These are phyloP conservation scores for Cartodere bifasciata DNA, from an alignment of 2,888 invertebrate species.

Conservation along the genomic window DNA sequence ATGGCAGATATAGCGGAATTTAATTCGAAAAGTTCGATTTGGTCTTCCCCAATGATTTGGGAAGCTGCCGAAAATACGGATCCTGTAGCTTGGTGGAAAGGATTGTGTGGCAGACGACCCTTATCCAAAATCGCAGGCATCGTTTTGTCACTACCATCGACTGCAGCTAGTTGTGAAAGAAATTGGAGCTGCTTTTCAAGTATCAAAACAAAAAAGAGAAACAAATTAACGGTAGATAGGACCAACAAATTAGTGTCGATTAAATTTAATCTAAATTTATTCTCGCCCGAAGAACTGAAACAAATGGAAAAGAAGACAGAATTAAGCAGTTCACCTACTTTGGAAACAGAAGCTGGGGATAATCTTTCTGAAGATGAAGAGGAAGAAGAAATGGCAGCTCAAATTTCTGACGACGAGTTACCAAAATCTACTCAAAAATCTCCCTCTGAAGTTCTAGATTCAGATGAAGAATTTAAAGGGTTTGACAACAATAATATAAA, in stretches of 20 bases:
- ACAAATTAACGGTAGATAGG: conserved; percentile 2
- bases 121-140: conserved; percentile 1
- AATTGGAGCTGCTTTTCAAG: conserved; percentile 1
- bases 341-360: too few species aligned
- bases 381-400: too few species aligned
- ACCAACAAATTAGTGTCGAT: conserved; percentile 4
- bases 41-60: neutral
- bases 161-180: conserved; percentile 2
- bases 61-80: neutral
- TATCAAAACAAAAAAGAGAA: conserved; percentile 6
- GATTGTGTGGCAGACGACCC: neutral
- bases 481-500: too few species aligned
- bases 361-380: too few species aligned
- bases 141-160: conserved; percentile 3
- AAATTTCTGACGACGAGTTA: too few species aligned
- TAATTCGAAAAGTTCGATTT: neutral
- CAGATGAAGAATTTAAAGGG: too few species aligned
- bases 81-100: neutral
- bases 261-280: too few species aligned
- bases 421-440: too few species aligned
- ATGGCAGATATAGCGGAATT: neutral
- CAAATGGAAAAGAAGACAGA: too few species aligned
- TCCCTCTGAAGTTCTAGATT: too few species aligned
- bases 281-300: too few species aligned
- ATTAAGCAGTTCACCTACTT: too few species aligned